phyloP scores from a whole-genome alignment of 2,797 vertebrate genomes.

The Chelon auratus region DNA sequence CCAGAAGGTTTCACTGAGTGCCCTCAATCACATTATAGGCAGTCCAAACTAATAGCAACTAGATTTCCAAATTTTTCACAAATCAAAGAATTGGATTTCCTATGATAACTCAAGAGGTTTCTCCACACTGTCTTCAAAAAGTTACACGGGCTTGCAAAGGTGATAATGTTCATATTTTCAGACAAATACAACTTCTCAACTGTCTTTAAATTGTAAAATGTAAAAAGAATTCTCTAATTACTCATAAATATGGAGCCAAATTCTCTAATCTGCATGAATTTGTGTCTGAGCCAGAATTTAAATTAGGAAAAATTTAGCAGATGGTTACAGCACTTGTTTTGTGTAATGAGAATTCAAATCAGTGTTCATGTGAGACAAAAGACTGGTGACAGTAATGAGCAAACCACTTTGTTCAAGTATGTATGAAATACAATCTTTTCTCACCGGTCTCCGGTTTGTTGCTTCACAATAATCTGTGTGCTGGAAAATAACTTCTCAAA shows the following conservation, averaged over 20 bases:
- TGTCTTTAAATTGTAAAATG: background rate
- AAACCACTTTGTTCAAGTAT: slow-evolving; percentile 50
- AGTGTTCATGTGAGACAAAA: slow-evolving; percentile 40
- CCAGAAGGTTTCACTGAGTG: too few relatives aligned
- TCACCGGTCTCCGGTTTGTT: slow-evolving; percentile 36
- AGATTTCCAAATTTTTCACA: too few relatives aligned
- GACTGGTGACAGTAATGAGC: slow-evolving; percentile 39
- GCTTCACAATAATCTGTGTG: slow-evolving; percentile 27
- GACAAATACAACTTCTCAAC: background rate
- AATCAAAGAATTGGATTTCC: too few relatives aligned
- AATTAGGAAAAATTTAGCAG: slow-evolving; percentile 41
- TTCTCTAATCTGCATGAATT: background rate
- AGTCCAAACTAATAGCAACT: too few relatives aligned
- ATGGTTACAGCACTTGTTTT: slow-evolving; percentile 48
- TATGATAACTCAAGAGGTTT: too few relatives aligned
- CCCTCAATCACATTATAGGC: too few relatives aligned
- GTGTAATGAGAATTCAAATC: slow-evolving; percentile 51
- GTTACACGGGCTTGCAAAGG: too few relatives aligned
- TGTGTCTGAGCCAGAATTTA: slow-evolving; percentile 35
- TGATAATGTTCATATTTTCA: too few relatives aligned
- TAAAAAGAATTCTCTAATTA: slow-evolving; percentile 16
- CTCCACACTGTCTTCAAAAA: too few relatives aligned
- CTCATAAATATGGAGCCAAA: slow-evolving; percentile 17
- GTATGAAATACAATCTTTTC: slow-evolving; percentile 49
- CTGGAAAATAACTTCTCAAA: slow-evolving; percentile 10